Conservation (phyloP, 2,888 invertebrate species). For the Euzophera pinguis region DNA sequence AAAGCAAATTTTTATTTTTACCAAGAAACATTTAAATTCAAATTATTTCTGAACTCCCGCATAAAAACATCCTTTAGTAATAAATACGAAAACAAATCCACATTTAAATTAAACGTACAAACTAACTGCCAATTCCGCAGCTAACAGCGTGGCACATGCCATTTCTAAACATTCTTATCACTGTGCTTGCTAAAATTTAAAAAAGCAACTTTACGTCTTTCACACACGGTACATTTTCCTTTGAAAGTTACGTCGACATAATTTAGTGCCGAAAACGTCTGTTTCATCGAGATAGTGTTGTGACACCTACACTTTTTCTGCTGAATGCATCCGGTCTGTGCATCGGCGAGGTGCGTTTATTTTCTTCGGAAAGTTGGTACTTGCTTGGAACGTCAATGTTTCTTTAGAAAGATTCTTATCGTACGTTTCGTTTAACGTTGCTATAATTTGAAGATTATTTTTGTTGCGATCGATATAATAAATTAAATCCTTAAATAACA, state of each 20-base stretch:
- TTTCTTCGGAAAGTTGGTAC: background rate
- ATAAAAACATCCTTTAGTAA: background rate
- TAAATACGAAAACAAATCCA: conserved; percentile 8
- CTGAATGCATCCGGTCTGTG: conserved; percentile 12
- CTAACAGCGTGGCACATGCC: conserved; percentile 10
- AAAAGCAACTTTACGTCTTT: background rate
- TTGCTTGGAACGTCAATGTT: background rate
- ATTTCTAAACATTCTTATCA: conserved; percentile 10
- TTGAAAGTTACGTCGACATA: background rate
- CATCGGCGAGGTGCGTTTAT: conserved; percentile 10
- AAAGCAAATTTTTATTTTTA: background rate
- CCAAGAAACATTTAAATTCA: background rate
- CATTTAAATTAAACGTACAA: conserved; percentile 12
- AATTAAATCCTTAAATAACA: too few relatives aligned
- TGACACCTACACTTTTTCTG: conserved; percentile 14
- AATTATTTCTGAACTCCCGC: background rate
- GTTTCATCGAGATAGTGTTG: conserved; percentile 10
- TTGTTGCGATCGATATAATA: too few relatives aligned
- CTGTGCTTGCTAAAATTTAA: background rate
- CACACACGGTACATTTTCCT: background rate
- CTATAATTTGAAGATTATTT: too few relatives aligned
- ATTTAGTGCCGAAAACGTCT: conserved; percentile 10
- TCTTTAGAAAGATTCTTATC: background rate
- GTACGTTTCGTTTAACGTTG: background rate
- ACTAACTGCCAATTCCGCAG: conserved; percentile 11